Conservation (phyloP, 2,888 invertebrate genomes). For the Tachina lurida region DNA sequence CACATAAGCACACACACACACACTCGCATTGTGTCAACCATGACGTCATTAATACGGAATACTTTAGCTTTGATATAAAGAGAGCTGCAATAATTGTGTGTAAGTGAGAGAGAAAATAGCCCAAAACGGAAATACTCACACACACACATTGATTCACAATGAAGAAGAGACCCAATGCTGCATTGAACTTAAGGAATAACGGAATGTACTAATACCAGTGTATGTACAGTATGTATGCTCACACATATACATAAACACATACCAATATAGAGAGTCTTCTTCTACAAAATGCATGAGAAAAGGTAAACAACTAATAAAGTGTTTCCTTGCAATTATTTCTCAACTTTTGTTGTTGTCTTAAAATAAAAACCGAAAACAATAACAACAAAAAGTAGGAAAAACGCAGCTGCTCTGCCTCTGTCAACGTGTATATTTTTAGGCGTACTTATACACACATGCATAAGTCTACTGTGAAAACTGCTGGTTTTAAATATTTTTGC, state of each 20-base stretch:
- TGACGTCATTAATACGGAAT: slow-evolving; percentile 33
- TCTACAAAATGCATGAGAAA: background rate
- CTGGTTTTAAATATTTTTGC: background rate
- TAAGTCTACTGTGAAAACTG: background rate
- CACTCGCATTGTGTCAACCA: background rate
- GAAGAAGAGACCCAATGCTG: background rate
- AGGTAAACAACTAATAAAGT: background rate
- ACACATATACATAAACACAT: background rate
- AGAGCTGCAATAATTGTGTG: background rate
- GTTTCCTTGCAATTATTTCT: slow-evolving; percentile 39
- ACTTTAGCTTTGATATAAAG: background rate
- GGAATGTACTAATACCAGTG: background rate
- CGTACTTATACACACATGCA: background rate
- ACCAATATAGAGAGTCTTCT: background rate
- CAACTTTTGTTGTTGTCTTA: background rate
- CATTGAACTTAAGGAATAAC: background rate
- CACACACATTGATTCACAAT: background rate
- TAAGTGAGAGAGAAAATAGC: background rate
- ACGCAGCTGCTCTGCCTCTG: background rate
- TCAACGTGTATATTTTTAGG: too few species aligned
- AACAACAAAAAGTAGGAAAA: background rate
- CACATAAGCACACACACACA: background rate
- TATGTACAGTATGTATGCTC: background rate
- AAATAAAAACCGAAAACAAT: background rate
- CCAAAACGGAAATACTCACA: background rate